These are phyloP conservation scores for Tribolium freemani DNA, from an alignment of 2,888 invertebrate species.

Conservation along the genomic window DNA sequence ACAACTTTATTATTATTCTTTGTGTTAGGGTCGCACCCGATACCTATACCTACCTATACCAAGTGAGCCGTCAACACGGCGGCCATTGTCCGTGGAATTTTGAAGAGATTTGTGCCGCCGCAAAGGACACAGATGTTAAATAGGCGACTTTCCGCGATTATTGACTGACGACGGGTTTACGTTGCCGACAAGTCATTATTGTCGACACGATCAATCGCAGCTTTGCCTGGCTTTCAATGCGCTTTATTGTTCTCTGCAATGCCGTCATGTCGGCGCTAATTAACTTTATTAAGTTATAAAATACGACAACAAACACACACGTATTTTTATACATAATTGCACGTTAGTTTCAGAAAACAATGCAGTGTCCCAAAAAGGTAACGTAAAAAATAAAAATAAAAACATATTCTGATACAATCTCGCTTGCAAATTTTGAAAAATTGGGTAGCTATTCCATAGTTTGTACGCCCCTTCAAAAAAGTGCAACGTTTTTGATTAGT, in stretches of 20 bases:
- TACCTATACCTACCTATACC: not conserved
- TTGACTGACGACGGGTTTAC: conserved; percentile 40
- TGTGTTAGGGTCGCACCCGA: conserved; percentile 26
- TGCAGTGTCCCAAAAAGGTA: no score
- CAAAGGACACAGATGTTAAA: conserved; percentile 38
- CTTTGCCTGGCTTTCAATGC: conserved; percentile 15
- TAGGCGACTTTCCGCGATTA: conserved; percentile 31
- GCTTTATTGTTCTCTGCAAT: conserved; percentile 18
- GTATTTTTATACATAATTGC: no score
- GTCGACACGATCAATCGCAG: conserved; percentile 24
- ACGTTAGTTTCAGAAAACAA: no score
- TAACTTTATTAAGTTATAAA: conserved; percentile 23
- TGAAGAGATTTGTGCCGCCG: conserved; percentile 34
- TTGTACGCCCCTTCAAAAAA: no score
- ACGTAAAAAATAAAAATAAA: no score
- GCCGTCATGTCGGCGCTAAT: conserved; percentile 1
- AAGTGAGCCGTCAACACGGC: conserved; percentile 40
- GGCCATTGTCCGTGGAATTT: conserved; percentile 35
- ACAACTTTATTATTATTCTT: conserved; percentile 47
- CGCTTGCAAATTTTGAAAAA: no score
- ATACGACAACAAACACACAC: not conserved
- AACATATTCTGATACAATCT: no score
- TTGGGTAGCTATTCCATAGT: no score
- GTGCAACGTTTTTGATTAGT: no score
- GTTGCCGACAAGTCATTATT: conserved; percentile 30